phyloP scores from a whole-genome alignment of 1,140 invertebrate species.

The Cryptotermes secundus region DNA sequence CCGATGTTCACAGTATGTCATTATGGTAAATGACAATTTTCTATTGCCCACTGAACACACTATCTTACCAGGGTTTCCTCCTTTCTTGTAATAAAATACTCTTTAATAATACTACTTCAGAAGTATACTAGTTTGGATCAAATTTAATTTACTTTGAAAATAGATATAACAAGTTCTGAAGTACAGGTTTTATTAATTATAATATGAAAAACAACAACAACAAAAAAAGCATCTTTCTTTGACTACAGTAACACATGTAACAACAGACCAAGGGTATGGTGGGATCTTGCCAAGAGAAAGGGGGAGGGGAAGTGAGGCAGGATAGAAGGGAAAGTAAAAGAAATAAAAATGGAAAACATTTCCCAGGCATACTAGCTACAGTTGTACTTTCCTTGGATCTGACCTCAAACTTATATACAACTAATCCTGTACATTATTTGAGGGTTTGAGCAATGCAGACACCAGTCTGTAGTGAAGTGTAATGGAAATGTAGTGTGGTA shows the following conservation, averaged over 20 bases:
- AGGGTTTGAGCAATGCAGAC: constrained; percentile 3
- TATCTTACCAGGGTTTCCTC: too few relatives aligned
- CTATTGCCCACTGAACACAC: too few relatives aligned
- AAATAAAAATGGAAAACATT: background rate
- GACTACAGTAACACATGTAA: constrained; percentile 3
- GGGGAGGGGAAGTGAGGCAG: background rate
- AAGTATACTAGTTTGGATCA: background rate
- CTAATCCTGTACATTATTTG: too few relatives aligned
- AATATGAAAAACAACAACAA: background rate
- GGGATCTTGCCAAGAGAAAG: background rate
- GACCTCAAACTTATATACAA: background rate
- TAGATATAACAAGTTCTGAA: constrained; percentile 20
- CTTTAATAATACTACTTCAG: background rate
- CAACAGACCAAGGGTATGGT: constrained; percentile 1
- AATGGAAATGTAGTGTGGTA: background rate
- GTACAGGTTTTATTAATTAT: constrained; percentile 10
- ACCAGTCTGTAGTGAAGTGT: background rate
- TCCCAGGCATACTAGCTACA: background rate
- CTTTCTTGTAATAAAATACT: background rate
- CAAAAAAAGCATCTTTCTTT: background rate
- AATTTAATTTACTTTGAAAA: constrained; percentile 21
- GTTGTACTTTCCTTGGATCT: background rate
- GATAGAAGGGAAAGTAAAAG: background rate
- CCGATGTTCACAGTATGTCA: too few relatives aligned
- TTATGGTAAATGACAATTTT: too few relatives aligned